Percentiles rank a stretch among this genome's conserved stretches.
Conservation (phyloP, 1,140 invertebrate species). For the Rhagoletis pomonella region DNA sequence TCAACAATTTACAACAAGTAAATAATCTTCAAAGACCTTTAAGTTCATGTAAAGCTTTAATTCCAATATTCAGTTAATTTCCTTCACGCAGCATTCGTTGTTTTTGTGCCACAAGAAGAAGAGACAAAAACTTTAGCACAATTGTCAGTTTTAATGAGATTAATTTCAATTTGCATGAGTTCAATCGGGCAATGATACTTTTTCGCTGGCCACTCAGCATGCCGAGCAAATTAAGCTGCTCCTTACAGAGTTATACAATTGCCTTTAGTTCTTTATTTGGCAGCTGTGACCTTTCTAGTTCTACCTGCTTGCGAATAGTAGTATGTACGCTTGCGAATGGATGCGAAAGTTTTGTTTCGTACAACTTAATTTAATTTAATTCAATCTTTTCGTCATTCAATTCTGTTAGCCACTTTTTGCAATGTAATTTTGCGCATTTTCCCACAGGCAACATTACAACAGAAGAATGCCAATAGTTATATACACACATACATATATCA, state of each 20-base stretch:
- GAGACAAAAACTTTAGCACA: constrained; percentile 1
- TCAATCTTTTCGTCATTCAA: constrained; percentile 43
- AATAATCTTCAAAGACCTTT: too few species aligned
- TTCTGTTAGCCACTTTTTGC: constrained; percentile 35
- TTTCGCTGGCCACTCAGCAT: background rate
- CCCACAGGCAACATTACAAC: constrained; percentile 29
- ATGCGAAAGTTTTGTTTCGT: constrained; percentile 44
- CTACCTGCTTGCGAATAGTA: background rate
- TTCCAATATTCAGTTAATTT: constrained; percentile 23
- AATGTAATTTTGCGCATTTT: constrained; percentile 31
- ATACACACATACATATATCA: background rate
- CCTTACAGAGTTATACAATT: background rate
- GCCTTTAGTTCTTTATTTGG: background rate
- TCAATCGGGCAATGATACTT: background rate
- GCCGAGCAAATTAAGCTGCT: background rate
- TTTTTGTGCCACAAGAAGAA: background rate
- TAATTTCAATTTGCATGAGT: constrained; percentile 20
- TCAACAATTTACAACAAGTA: too few species aligned
- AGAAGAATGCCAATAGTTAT: background rate
- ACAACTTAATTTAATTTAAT: constrained; percentile 50
- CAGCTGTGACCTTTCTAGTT: background rate
- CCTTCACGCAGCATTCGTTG: background rate
- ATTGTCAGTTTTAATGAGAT: constrained; percentile 42
- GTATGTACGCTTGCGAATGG: background rate
- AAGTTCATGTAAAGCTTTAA: background rate